phyloP scores from a whole-genome alignment of 2,113 vertebrate species.

The Lamprologus callipterus region DNA sequence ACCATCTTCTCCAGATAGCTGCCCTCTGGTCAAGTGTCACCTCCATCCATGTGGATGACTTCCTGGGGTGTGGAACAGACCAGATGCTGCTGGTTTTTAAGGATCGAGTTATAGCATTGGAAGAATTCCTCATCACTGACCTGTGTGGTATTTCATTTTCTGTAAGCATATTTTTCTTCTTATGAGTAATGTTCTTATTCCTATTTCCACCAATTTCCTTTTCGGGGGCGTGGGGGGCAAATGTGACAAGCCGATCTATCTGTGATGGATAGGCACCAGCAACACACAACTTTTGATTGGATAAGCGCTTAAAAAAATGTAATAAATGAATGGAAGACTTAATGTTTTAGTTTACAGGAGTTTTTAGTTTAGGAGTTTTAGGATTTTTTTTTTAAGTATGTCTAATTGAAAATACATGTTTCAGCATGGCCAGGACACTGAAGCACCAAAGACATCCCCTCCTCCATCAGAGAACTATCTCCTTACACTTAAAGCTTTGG shows the following conservation, averaged over 20 bases:
- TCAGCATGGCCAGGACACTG: conserved; percentile 27
- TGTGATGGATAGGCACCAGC: background rate
- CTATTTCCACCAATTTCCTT: background rate
- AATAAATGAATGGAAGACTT: background rate
- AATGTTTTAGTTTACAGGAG: background rate
- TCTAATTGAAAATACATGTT: background rate
- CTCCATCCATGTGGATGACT: conserved; percentile 82
- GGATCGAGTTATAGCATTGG: conserved; percentile 41
- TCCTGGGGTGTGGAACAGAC: conserved; percentile 80
- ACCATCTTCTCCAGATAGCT: conserved; percentile 70
- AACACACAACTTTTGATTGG: background rate
- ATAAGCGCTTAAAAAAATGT: background rate
- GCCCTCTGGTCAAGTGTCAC: conserved; percentile 76
- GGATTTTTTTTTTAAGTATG: background rate
- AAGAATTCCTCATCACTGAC: conserved; percentile 80
- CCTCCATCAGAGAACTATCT: conserved; percentile 66
- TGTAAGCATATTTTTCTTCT: conserved; percentile 60
- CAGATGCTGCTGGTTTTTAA: conserved; percentile 83
- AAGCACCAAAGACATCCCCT: conserved; percentile 24
- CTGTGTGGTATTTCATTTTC: conserved; percentile 73
- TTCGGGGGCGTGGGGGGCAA: background rate
- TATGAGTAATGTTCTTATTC: background rate
- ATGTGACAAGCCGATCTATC: background rate
- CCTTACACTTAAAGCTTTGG: conserved; percentile 77
- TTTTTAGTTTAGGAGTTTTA: background rate